Base-by-base conservation (phyloP, 2,797 vertebrate genomes). In the Pagetopsis macropterus region DNA sequence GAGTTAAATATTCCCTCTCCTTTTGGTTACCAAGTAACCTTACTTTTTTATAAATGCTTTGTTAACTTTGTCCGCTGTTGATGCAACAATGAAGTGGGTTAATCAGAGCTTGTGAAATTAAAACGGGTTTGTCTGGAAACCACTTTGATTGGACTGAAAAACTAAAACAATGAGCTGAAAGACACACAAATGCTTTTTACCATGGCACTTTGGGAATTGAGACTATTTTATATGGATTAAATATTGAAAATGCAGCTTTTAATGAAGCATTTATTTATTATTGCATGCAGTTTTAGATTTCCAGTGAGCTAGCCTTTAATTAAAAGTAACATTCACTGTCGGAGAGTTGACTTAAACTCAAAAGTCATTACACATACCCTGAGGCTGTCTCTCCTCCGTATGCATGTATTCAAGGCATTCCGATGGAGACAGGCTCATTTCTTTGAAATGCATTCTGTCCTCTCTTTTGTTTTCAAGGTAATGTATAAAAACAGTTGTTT, bases 351-450 rank as follows among this genome's bases (percentile, higher is more conserved):
- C 27, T 16, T 3, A 61, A 48, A 37, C 1, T 11, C 48, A 43
- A 2, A 41, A 9, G 40, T 23, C 0, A 14, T 31, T 41, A 2
- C 17, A 52, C 41, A 48, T 65, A 31, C 5, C 15, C 1, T 43
- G 31, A 19, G 3, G 11, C 17, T 49, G 65, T 48, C 48, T 51
- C 57, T 50, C 55, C 6, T 50, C 46, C 50, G n/a, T 59, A 72
- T 55, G 54, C 46, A 54, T 77, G 52, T 41, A 50, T 67, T 62
- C 61, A 49, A 19, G 21, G 19, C 23, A 0, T 12, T n/a, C 43
- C 59, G 62, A 75, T 55, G 55, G 27, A 51, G 27, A 71, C 45
- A 76, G 33, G 44, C 19, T 70, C 68, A 52, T 66, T 81, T 59
- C 45, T 67, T 79, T 51, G 33, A 75, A 10, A 79, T 79, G 41